A percentile compares a stretch with the other conserved stretches of the same genome.
Evolutionary conservation across 35 echinoderm and acorn worm species (phyloP).

Genomic region (Diadema setosum): DNA sequence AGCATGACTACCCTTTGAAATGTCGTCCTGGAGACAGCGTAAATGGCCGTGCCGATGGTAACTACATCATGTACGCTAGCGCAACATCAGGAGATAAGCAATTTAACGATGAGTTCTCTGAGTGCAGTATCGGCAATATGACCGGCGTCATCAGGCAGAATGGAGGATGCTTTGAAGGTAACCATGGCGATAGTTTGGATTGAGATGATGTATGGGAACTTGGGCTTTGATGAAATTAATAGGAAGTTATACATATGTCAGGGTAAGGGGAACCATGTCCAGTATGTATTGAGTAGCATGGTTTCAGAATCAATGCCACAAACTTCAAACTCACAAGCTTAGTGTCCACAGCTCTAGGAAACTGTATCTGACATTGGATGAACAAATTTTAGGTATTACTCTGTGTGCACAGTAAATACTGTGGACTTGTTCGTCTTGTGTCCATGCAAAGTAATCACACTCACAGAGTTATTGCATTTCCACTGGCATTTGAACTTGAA

Average conservation of each 20-base stretch:
- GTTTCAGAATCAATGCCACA: too few species aligned
- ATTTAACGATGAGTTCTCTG: constrained; percentile 85
- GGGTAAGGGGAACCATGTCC: too few species aligned
- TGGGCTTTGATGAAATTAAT: background rate
- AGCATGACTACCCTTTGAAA: constrained; percentile 82
- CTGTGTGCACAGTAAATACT: too few species aligned
- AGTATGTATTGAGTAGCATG: too few species aligned
- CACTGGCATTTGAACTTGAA: too few species aligned
- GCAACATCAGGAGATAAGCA: constrained; percentile 90
- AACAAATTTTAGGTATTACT: too few species aligned
- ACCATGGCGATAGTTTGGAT: background rate
- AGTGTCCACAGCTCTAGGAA: too few species aligned
- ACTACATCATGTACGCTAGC: constrained; percentile 99
- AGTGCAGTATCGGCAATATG: constrained; percentile 79
- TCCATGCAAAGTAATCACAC: too few species aligned
- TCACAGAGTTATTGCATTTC: too few species aligned
- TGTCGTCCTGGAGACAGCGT: constrained; percentile 72
- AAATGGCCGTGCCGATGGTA: constrained; percentile 17
- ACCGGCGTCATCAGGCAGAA: constrained; percentile 48
- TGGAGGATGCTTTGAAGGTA: constrained; percentile 70
- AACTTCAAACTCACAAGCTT: too few species aligned
- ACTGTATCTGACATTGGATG: too few species aligned
- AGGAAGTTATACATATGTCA: background rate
- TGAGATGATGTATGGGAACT: background rate
- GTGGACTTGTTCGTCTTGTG: too few species aligned